phyloP scores from a whole-genome alignment of 2,113 vertebrate genomes.

The Ornithorhynchus anatinus region DNA sequence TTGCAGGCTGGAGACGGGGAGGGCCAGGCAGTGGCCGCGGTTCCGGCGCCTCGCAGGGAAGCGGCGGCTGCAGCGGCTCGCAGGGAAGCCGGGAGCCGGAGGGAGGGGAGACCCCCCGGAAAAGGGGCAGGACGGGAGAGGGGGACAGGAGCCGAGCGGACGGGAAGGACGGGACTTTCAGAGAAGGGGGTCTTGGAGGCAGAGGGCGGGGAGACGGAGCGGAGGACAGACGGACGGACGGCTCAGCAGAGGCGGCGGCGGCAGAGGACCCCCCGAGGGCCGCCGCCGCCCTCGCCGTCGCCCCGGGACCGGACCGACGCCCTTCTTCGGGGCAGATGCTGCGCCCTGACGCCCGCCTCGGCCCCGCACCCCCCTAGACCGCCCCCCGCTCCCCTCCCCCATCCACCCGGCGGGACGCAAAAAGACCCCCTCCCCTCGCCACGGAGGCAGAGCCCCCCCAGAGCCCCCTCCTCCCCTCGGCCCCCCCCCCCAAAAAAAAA shows the following conservation, averaged over 20 bases:
- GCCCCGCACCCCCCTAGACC: background rate
- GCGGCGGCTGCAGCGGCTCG: background rate
- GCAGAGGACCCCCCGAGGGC: background rate
- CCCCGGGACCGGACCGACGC: background rate
- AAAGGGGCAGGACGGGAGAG: background rate
- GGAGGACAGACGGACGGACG: slow-evolving; percentile 1
- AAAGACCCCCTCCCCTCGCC: too few relatives aligned
- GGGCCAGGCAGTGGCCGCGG: background rate
- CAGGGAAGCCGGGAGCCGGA: background rate
- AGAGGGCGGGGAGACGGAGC: slow-evolving; percentile 15
- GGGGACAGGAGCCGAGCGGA: background rate
- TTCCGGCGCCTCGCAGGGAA: background rate
- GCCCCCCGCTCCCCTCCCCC: background rate
- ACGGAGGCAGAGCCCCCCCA: too few relatives aligned
- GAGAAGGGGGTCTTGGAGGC: background rate
- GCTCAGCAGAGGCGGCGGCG: background rate
- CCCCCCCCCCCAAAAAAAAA: background rate
- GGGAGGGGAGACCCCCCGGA: background rate
- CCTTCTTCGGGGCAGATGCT: too few relatives aligned
- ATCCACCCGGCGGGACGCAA: too few relatives aligned
- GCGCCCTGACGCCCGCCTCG: too few relatives aligned
- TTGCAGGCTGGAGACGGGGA: background rate
- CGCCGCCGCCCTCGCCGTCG: background rate
- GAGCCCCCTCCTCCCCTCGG: background rate
- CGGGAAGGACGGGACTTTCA: background rate